Evolutionary conservation across 2,113 vertebrate species (phyloP), one percentile per base, ranked within the genome.

Genomic region (Corythornis vintsioides): DNA sequence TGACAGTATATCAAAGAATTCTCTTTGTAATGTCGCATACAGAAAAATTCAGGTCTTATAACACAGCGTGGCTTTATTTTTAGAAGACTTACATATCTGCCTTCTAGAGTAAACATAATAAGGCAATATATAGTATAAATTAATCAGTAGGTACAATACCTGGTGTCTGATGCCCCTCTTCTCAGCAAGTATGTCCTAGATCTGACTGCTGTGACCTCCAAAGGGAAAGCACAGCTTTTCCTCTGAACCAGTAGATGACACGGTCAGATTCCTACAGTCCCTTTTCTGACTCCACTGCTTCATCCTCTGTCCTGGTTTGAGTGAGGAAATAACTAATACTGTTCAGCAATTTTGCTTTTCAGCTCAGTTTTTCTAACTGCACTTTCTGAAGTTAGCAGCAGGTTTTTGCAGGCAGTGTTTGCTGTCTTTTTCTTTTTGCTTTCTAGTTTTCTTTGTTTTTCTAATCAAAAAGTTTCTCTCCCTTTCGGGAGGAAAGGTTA

Each of bases 1-100:
- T 89, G 85, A 87, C 78, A 73, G 83, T 83, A 33, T 29, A 61
- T 77, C 74, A 92, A 91, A 94, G 48, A 89, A 84, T 77, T 78
- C 40, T 86, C 60, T 94, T 74, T 75, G 57, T 90, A 84, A 79
- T 88, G 66, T 61, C 88, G 89, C 57, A 53, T 57, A 35, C 24
- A 56, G 42, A 83, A 84, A 91, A 93, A 91, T 86, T 78, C 40
- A 84, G 63, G 45, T 67, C 31, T 75, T 87, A 10, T 14, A 91
- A 81, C 26, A 38, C 5, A 31, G 6, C 31, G 47, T 0, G 1
- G 15, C 22, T 83, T 93, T 89, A 70, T 89, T 93, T 92, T 94
- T 31, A 67, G 70, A 59, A 55, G 47, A 50, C 24, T 70, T 70
- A 9, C 5, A 59, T 8, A 13, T 33, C 31, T 78, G 35, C 8